Evolutionary conservation across 2,797 vertebrate genomes (phyloP).

Genomic region (Artibeus lituratus): DNA sequence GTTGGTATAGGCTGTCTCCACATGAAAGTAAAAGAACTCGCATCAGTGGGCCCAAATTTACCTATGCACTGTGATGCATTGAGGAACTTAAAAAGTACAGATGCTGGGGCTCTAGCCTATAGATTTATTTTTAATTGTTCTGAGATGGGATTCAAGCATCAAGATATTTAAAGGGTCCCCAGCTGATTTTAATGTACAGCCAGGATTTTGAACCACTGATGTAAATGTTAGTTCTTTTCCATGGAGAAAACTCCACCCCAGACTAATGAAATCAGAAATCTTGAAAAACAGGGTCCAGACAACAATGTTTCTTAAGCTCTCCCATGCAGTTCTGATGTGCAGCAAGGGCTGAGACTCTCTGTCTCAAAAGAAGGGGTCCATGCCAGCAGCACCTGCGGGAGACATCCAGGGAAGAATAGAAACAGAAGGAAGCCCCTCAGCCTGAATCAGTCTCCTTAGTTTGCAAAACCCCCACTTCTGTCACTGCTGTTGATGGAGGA

Average conservation of each 20-base stretch:
- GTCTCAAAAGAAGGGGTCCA: background rate
- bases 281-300: background rate
- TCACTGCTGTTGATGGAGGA: background rate
- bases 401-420: background rate
- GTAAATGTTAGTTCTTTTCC: background rate
- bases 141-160: background rate
- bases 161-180: background rate
- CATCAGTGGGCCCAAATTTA: background rate
- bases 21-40: background rate
- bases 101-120: background rate
- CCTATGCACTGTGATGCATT: background rate
- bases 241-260: background rate
- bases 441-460: background rate
- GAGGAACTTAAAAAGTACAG: background rate
- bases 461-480: background rate
- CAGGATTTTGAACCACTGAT: background rate
- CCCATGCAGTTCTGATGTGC: background rate
- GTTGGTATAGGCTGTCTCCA: background rate
- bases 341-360: background rate
- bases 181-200: background rate
- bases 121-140: constrained; percentile 3
- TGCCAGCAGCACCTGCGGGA: background rate
- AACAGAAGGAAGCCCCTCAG: background rate
- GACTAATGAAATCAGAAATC: background rate
- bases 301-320: background rate